Base-by-base conservation (phyloP, 92 coral and sea anemone species). In the Anthopleura xanthogrammica region DNA sequence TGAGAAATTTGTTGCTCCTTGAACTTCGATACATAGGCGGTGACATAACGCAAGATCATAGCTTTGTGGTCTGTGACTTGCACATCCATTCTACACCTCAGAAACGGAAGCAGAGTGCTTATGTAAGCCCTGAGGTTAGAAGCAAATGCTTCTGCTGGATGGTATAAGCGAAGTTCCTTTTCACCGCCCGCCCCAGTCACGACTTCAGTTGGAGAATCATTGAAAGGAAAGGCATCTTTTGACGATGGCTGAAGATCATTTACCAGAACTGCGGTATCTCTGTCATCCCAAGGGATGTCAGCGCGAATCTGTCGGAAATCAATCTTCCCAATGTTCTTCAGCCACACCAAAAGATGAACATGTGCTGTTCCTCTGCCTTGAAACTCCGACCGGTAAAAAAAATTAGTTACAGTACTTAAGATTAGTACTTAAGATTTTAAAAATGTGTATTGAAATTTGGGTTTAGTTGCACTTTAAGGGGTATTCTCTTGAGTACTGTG, bases 41-140 rank as follows among this genome's bases (percentile, higher is more conserved):
- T 39, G 0, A 87, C 93, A 40, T 90, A 90, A 2, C 78, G 79
- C 41, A 92, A 62, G 1, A 85, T 8, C 92, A 90, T 87, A 1
- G 72, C 81, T 24, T 68, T 80, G 36, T n/a, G n/a, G n/a, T n/a
- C n/a, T n/a, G n/a, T 87, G 23, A 41, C 6, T 41, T 92, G 89
- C 0, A 92, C 78, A 24, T 92, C 95, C 85, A 85, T 87, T 0
- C 88, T 50, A 40, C 95, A 92, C 0, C 43, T 64, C 10, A 92
- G 41, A 0, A 91, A 20, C 0, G 83, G 90, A 3, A 90, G 17
- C 16, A 87, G 17, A 3, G 91, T 82, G 40, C 78, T 46, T 20
- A 92, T 23, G 75, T 92, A 92, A 0, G 85, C 90, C 1, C 91
- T 42, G 11, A 89, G 42, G 55, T 90, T 90, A 3, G 78, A 3